phyloP scores from a whole-genome alignment of 2,888 invertebrate genomes.

The Torymus texanus region DNA sequence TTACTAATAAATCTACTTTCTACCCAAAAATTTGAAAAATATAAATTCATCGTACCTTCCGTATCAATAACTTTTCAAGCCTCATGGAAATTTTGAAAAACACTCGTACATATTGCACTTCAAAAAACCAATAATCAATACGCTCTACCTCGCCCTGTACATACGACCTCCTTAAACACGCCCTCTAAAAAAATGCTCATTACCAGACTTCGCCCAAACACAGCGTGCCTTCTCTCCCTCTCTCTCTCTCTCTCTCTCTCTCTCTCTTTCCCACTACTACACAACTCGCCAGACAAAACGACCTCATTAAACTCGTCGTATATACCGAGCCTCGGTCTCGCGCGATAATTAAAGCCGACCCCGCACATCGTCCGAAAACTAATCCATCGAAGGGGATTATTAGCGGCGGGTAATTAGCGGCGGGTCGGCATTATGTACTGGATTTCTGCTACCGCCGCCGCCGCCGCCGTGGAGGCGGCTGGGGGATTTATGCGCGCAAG shows the following conservation, averaged over 20 bases:
- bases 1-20: too few relatives aligned
- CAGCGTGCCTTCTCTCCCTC: neutral
- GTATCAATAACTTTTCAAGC: too few relatives aligned
- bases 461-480: neutral
- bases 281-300: neutral
- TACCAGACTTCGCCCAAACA: neutral
- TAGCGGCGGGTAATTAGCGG: constrained; percentile 45
- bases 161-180: too few relatives aligned
- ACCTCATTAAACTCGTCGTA: constrained; percentile 16
- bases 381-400: constrained; percentile 51
- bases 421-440: constrained; percentile 18
- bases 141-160: too few relatives aligned
- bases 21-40: too few relatives aligned
- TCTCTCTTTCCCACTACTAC: too few relatives aligned
- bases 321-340: neutral
- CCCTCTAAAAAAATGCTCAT: too few relatives aligned
- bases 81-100: too few relatives aligned
- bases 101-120: too few relatives aligned
- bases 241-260: too few relatives aligned
- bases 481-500: constrained; percentile 24
- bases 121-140: too few relatives aligned
- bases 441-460: constrained; percentile 12
- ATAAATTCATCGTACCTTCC: too few relatives aligned
- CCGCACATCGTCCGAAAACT: constrained; percentile 38
- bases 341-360: constrained; percentile 42